Percentiles rank a stretch among this genome's conserved stretches.
Evolutionary conservation across 2,888 invertebrate genomes (phyloP).

Genomic region (Amiota communis): DNA sequence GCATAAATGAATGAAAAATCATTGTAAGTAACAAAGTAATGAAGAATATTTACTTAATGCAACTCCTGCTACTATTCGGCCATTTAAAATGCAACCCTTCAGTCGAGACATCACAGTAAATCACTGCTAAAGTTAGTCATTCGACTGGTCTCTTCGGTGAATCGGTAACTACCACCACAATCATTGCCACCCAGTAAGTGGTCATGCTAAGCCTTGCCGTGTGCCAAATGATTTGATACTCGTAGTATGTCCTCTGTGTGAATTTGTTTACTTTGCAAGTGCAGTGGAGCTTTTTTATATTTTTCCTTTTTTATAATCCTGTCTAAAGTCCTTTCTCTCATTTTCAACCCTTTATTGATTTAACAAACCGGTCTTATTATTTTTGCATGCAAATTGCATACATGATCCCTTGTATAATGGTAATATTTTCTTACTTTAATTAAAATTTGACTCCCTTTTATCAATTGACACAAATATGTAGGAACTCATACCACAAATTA

Average conservation of each 20-base stretch:
- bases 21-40: neutral
- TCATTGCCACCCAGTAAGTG: neutral
- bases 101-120: neutral
- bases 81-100: constrained; percentile 1
- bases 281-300: neutral
- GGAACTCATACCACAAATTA: too few species aligned
- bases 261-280: constrained; percentile 19
- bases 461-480: neutral
- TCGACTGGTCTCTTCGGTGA: neutral
- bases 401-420: neutral
- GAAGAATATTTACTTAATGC: constrained; percentile 3
- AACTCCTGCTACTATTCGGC: neutral
- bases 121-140: neutral
- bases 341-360: constrained; percentile 33
- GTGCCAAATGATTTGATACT: neutral
- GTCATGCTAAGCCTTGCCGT: neutral
- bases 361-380: neutral
- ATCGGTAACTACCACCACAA: neutral
- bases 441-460: neutral
- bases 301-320: neutral
- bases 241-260: neutral
- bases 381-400: neutral
- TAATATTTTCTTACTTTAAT: neutral
- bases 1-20: too few species aligned
- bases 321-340: neutral